These are phyloP conservation scores for Epizoanthus stellaris DNA, from an alignment of 92 coral and sea anemone species.

Conservation along the genomic window DNA sequence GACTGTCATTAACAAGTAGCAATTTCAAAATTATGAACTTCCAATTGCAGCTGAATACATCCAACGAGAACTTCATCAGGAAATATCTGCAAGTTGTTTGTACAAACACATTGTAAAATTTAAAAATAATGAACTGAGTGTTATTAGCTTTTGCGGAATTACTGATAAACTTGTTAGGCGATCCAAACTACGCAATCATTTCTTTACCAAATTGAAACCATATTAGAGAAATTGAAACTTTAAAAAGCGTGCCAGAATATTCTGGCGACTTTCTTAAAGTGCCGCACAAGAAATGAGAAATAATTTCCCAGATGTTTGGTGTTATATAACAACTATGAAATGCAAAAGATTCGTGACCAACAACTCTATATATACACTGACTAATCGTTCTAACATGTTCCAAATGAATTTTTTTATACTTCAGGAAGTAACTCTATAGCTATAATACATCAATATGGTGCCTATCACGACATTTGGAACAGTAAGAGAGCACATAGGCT, in stretches of 20 bases:
- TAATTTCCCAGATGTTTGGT: not conserved
- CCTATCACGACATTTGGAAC: no score
- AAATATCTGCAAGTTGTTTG: not conserved
- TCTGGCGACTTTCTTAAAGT: not conserved
- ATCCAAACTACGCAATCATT: not conserved
- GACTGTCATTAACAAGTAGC: not conserved
- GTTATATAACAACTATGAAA: no score
- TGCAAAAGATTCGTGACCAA: no score
- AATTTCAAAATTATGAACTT: slow-evolving; percentile 3
- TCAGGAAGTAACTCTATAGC: no score
- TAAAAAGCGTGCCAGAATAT: slow-evolving; percentile 7
- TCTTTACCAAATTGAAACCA: slow-evolving; percentile 23
- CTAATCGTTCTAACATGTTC: no score
- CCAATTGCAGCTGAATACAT: not conserved
- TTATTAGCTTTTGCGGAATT: not conserved
- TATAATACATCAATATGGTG: no score
- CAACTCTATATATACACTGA: no score
- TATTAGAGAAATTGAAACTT: slow-evolving; percentile 5
- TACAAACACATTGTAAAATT: not conserved
- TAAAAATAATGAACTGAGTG: not conserved
- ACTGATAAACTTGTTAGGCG: not conserved
- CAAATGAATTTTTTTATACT: no score
- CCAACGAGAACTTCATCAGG: not conserved
- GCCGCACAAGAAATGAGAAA: slow-evolving; percentile 17
- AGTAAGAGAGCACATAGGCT: no score